These are phyloP conservation scores for Anneissia japonica DNA, from an alignment of 35 echinoderm and acorn worm genomes.

Conservation along the genomic window DNA sequence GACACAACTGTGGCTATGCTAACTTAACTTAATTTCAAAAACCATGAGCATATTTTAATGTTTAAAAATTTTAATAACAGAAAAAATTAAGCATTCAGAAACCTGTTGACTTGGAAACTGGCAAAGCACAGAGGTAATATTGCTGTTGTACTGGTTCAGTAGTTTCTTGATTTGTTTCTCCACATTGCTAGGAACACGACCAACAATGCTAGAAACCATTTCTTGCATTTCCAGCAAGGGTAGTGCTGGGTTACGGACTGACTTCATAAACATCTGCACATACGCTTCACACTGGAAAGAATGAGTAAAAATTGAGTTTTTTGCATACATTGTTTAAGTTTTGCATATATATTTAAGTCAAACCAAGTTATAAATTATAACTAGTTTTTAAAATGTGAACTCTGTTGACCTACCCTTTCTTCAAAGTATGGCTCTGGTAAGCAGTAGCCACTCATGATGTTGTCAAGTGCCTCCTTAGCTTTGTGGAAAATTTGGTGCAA, in stretches of 20 bases:
- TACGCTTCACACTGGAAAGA: conserved; percentile 44
- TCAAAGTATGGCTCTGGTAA: conserved; percentile 63
- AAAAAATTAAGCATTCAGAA: too few relatives aligned
- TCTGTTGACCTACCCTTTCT: conserved; percentile 45
- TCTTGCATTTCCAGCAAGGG: conserved; percentile 93
- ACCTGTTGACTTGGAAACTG: conserved; percentile 97
- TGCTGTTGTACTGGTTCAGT: conserved; percentile 76
- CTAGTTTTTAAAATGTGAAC: too few relatives aligned
- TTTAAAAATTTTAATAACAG: too few relatives aligned
- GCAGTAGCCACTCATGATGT: conserved; percentile 95
- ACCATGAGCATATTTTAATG: too few relatives aligned
- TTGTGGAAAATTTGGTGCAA: conserved; percentile 72
- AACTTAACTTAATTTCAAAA: too few relatives aligned
- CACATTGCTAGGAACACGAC: conserved; percentile 64
- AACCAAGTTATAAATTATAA: not conserved
- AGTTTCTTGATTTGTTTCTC: conserved; percentile 77
- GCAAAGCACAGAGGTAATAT: conserved; percentile 91
- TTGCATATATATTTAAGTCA: not conserved
- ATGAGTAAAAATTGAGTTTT: not conserved
- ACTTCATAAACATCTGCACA: conserved; percentile 45
- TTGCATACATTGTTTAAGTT: not conserved
- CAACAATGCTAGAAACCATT: conserved; percentile 81
- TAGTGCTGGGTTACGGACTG: conserved; percentile 64
- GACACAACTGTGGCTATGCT: too few relatives aligned
- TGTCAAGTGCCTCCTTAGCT: conserved; percentile 51